Evolutionary conservation across 2,797 vertebrate species (phyloP).

Genomic region (Apodemus agrarius): DNA sequence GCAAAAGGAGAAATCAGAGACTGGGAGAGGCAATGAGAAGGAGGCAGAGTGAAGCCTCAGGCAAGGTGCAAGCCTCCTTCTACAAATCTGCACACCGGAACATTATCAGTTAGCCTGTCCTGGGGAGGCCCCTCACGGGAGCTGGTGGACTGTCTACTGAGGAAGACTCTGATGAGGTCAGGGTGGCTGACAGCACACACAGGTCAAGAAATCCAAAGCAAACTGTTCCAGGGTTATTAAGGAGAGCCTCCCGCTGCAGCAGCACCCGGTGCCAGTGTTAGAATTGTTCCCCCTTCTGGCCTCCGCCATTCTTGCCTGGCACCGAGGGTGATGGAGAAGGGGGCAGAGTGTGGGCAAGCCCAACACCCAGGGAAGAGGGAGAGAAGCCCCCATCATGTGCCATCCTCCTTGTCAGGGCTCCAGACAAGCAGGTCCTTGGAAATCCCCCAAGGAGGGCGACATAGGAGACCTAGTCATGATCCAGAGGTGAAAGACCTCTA

Average conservation of each 20-base stretch:
- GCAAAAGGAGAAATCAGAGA: slow-evolving; percentile 10
- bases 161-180: neutral
- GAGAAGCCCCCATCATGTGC: neutral
- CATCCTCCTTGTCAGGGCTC: neutral
- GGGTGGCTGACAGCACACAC: neutral
- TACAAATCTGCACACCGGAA: neutral
- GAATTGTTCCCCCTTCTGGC: neutral
- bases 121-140: neutral
- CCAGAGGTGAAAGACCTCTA: neutral
- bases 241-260: neutral
- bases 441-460: neutral
- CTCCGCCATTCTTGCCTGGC: neutral
- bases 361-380: neutral
- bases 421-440: neutral
- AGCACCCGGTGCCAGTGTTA: neutral
- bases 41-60: neutral
- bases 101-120: rapidly evolving
- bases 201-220: neutral
- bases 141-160: neutral
- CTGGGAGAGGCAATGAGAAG: neutral
- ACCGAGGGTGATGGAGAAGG: neutral
- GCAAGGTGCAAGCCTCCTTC: neutral
- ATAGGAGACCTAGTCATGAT: too few relatives aligned
- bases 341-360: neutral
- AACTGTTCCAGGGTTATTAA: too few relatives aligned